Evolutionary conservation across 2,797 vertebrate species (phyloP).

Genomic region (Phrynocephalus vlangalii): DNA sequence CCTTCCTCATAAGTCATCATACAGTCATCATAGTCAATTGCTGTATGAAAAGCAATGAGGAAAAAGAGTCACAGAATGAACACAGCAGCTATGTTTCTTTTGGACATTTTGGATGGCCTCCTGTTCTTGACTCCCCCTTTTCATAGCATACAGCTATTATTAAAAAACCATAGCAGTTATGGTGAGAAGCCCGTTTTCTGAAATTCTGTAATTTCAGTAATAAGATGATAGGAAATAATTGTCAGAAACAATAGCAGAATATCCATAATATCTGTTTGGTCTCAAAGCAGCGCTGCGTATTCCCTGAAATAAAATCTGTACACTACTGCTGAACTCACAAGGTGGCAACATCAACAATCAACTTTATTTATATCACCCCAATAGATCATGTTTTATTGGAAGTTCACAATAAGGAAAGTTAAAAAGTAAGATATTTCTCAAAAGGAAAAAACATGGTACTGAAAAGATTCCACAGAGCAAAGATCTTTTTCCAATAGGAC

Average conservation of each 20-base stretch:
- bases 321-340: neutral
- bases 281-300: neutral
- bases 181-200: neutral
- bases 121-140: neutral
- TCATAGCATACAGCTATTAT: neutral
- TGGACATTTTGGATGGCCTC: neutral
- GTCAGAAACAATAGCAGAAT: neutral
- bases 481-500: neutral
- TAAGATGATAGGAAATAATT: neutral
- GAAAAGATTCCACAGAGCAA: neutral
- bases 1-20: too few species aligned
- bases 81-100: neutral
- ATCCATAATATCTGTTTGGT: neutral
- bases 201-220: slow-evolving; percentile 4
- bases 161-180: neutral
- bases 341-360: slow-evolving; percentile 10
- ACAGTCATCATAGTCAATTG: neutral
- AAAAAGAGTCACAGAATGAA: neutral
- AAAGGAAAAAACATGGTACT: neutral
- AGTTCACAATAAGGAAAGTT: neutral
- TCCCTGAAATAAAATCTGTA: neutral
- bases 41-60: neutral
- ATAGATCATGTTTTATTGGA: slow-evolving; percentile 4
- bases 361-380: neutral
- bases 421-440: neutral